Conservation (phyloP, 2,888 invertebrate species). For the Aphodius sticticus region DNA sequence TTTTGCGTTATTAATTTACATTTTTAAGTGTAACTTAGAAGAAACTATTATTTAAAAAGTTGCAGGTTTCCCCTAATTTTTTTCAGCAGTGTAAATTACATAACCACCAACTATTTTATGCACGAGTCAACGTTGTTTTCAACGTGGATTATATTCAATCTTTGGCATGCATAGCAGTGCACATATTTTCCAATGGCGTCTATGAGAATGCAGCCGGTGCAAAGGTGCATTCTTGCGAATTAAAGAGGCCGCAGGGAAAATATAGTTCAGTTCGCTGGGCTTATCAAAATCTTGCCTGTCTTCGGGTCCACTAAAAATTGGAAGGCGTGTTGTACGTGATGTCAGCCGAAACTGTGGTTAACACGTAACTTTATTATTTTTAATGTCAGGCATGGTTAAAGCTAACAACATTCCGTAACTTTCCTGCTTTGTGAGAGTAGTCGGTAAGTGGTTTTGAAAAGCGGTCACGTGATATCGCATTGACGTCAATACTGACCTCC, state of each 20-base stretch:
- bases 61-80: no score
- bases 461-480: constrained; percentile 68
- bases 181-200: not conserved
- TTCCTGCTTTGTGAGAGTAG: constrained; percentile 45
- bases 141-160: not conserved
- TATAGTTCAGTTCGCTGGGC: not conserved
- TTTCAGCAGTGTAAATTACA: no score
- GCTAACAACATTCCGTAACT: constrained; percentile 38
- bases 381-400: constrained; percentile 4
- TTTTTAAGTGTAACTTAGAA: no score
- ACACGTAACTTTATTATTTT: not conserved
- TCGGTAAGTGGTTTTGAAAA: constrained; percentile 49
- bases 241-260: not conserved
- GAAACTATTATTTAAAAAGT: no score
- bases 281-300: no score
- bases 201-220: not conserved
- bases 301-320: not conserved
- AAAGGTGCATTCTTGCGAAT: not conserved
- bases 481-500: constrained; percentile 80
- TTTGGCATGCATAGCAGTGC: not conserved
- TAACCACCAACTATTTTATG: not conserved
- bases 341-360: not conserved
- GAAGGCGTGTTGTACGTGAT: not conserved
- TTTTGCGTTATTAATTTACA: no score
- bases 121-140: not conserved